Base-by-base conservation (phyloP, 2,888 invertebrate genomes). In the Pocota personata region DNA sequence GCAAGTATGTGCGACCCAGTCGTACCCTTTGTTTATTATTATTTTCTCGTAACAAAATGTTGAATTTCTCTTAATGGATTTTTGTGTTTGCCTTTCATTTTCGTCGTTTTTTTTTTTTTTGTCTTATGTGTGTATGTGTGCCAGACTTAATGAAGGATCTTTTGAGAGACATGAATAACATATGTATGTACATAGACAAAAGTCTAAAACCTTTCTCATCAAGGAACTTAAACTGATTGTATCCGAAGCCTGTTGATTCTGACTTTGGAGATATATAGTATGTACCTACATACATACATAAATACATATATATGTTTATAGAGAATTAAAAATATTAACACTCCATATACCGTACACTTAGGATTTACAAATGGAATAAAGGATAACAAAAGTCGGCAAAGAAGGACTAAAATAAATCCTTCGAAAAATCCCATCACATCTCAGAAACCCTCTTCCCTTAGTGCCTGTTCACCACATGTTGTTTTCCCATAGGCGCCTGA, bases 241-340 rank as follows among this genome's bases (percentile, higher is more conserved):
- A 10, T 5, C 10, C 12, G 6, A 4, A 37, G 21, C 7, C 40
- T 16, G 14, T 12, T 19, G 12, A 19, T 48, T 48, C 8, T 66
- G 52, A 27, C 52, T 35, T 58, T 14, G 6, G 21, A 52, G n/a
- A 21, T 58, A 46, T 64, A 64, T 46, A n/a, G n/a, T n/a, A n/a
- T n/a, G n/a, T n/a, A n/a, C n/a, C n/a, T n/a, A n/a, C n/a, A n/a
- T n/a, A n/a, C n/a, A n/a, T n/a, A n/a, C n/a, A n/a, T n/a, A n/a
- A n/a, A n/a, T n/a, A n/a, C n/a, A n/a, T n/a, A n/a, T n/a, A n/a
- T n/a, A n/a, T n/a, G n/a, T n/a, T n/a, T n/a, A 16, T 27, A 14
- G 21, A 30, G 66, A 66, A 76, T 76, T 66, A 66, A 66, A 76
- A 40, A 66, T 76, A 57, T 76, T 76, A 48, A 58, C 76, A 76